Base-by-base conservation (phyloP, 2,797 vertebrate species). In the Galago senegalensis region DNA sequence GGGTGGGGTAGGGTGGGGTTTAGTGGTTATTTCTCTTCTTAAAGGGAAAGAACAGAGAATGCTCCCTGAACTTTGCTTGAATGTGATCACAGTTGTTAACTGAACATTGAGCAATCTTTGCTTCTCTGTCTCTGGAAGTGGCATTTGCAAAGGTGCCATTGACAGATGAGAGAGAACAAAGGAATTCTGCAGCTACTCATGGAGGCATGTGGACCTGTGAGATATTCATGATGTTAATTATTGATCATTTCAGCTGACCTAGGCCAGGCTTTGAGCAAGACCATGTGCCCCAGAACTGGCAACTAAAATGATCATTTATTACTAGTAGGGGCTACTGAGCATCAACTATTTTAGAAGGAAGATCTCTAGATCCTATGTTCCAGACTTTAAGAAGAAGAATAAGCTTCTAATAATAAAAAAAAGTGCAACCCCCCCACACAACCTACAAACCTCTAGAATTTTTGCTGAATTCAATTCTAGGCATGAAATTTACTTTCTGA, bases 201-300 rank as follows among this genome's bases (percentile, higher is more conserved):
- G 69, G 76, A 96, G 94, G 95, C 98, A 97, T 98, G 97, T 95
- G 93, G 29, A 97, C 88, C 96, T 84, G 65, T 0, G 6, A 69
- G 88, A 91, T 43, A 34, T 18, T 20, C 87, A 37, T 34, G 65
- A 46, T 63, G 93, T 98, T 98, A 98, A 97, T 98, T 95, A 98
- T 97, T 98, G 97, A 97, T 97, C 87, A 76, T 92, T 96, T 1
- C 2, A 76, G 61, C 91, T 96, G 7, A 1, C 18, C 56, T 76
- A 23, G 82, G 58, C 96, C 60, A 77, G 82, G 56, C 72, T 97
- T 97, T 95, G 94, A 77, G 31, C 58, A 93, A 87, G 70, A 90
- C 46, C 70, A 85, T 87, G 43, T 27, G 7, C 58, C 13, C 2
- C 2, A 11, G 69, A 65, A 67, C 25, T 85, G 79, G 49, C 80